These are phyloP conservation scores for Eutolmus rufibarbis DNA, from an alignment of 2,888 invertebrate species.

Conservation along the genomic window DNA sequence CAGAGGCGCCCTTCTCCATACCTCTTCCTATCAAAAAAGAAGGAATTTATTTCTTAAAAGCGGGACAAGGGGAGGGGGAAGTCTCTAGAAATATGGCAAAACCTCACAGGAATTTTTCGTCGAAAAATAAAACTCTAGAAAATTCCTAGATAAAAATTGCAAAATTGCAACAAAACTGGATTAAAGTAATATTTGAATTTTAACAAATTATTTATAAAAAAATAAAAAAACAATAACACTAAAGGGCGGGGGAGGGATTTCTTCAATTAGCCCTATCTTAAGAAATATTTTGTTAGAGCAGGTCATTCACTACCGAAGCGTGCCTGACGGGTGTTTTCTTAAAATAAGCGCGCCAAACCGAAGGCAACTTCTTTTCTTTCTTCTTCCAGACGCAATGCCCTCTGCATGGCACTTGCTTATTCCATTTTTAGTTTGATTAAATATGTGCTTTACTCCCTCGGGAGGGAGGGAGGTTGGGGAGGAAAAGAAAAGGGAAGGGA, in stretches of 20 bases:
- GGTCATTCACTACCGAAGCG: not conserved
- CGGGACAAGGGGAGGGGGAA: not conserved
- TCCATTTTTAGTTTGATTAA: constrained; percentile 17
- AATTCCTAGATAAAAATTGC: too few relatives aligned
- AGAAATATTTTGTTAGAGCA: not conserved
- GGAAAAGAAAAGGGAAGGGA: too few relatives aligned
- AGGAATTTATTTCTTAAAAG: not conserved
- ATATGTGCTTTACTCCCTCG: not conserved
- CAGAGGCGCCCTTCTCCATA: too few relatives aligned
- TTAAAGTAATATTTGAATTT: too few relatives aligned
- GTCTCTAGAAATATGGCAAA: not conserved
- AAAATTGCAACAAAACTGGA: too few relatives aligned
- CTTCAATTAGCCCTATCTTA: too few relatives aligned
- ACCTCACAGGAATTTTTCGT: not conserved
- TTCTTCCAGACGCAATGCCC: constrained; percentile 3
- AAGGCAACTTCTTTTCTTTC: not conserved
- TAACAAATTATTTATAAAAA: too few relatives aligned
- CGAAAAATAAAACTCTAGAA: too few relatives aligned
- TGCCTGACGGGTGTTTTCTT: not conserved
- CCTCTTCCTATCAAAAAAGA: not conserved
- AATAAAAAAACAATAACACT: too few relatives aligned
- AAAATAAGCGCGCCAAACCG: not conserved
- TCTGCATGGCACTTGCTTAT: not conserved
- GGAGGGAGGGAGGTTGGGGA: not conserved
- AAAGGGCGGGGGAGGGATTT: too few relatives aligned